Conservation (phyloP, 1,140 invertebrate genomes). For the Zaprionus kolodkinae region DNA sequence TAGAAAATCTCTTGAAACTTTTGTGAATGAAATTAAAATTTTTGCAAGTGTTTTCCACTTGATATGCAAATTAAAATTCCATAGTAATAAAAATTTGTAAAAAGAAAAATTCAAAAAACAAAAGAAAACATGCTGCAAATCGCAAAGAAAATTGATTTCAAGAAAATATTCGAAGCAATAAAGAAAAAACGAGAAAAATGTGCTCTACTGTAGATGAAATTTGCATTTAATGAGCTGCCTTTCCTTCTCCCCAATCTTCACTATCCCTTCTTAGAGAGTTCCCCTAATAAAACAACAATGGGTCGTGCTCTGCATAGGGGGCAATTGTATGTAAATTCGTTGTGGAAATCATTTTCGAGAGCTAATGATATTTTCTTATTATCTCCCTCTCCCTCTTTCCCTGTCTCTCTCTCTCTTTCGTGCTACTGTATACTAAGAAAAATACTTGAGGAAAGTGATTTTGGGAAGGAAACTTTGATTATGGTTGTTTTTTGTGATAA, state of each 20-base stretch:
- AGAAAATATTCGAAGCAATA: conserved; percentile 27
- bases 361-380: conserved; percentile 66
- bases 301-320: not conserved
- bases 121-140: conserved; percentile 3
- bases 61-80: conserved; percentile 58
- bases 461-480: not conserved
- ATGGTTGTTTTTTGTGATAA: not conserved
- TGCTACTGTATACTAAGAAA: not conserved
- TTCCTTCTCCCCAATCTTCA: not conserved
- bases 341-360: conserved; percentile 68
- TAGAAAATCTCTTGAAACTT: conserved; percentile 18
- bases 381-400: not conserved
- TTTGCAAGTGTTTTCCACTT: conserved; percentile 34
- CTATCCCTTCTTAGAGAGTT: not conserved
- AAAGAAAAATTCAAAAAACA: conserved; percentile 19
- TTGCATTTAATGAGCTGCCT: conserved; percentile 74
- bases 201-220: conserved; percentile 49
- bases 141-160: conserved; percentile 49
- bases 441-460: not conserved
- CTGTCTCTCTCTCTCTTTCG: conserved; percentile 16
- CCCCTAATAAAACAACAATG: conserved; percentile 17
- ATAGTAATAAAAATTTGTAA: conserved; percentile 30
- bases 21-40: conserved; percentile 28
- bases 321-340: conserved; percentile 74
- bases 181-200: conserved; percentile 42